Evolutionary conservation across 2,888 invertebrate species (phyloP).

Genomic region (Agrochola macilenta): DNA sequence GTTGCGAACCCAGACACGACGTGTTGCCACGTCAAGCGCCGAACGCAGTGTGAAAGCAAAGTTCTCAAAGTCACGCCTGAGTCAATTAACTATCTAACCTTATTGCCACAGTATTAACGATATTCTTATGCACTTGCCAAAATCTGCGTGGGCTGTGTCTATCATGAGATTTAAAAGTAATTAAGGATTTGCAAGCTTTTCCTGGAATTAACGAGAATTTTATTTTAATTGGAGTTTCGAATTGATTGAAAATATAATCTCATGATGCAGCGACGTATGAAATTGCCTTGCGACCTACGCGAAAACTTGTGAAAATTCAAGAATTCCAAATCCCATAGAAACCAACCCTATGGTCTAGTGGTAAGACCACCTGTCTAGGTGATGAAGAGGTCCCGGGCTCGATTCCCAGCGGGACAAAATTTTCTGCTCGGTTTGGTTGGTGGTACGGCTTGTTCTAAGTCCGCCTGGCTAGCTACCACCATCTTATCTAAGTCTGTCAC

Average conservation of each 20-base stretch:
- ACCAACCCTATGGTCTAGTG: too few species aligned
- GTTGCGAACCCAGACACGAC: too few species aligned
- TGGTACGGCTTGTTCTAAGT: too few species aligned
- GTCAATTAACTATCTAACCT: neutral
- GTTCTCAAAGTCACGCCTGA: too few species aligned
- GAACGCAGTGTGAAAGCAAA: too few species aligned
- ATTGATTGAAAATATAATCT: slow-evolving; percentile 12
- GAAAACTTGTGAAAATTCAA: neutral
- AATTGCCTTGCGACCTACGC: neutral
- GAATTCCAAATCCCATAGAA: neutral
- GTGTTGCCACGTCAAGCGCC: too few species aligned
- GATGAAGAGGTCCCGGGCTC: too few species aligned
- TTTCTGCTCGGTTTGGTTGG: too few species aligned
- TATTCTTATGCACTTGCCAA: neutral
- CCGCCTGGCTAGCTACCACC: too few species aligned
- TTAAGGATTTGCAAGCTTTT: slow-evolving; percentile 15
- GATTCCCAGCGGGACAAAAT: too few species aligned
- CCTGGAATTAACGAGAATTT: neutral
- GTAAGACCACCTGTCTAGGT: too few species aligned
- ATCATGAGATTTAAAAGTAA: slow-evolving; percentile 22
- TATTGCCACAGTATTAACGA: neutral
- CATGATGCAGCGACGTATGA: neutral
- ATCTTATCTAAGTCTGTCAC: too few species aligned
- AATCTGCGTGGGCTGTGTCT: neutral
- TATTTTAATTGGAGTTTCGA: slow-evolving; percentile 6